These are phyloP conservation scores for Pipra filicauda DNA, from an alignment of 2,113 vertebrate genomes.

Conservation along the genomic window DNA sequence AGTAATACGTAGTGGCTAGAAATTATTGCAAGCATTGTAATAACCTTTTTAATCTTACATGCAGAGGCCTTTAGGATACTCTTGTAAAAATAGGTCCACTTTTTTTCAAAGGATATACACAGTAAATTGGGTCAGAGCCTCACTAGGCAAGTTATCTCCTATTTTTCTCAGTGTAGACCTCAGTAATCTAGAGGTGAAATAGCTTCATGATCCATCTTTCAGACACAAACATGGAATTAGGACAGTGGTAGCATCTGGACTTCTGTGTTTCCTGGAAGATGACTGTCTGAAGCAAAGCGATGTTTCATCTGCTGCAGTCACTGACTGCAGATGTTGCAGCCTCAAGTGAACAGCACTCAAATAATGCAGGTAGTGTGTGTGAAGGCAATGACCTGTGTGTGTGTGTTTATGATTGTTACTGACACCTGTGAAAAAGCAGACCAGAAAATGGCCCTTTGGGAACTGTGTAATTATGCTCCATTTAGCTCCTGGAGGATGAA, in stretches of 20 bases:
- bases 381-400: accelerated
- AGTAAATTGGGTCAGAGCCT: background rate
- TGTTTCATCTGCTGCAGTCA: background rate
- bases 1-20: background rate
- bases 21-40: background rate
- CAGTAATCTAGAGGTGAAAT: background rate
- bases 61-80: background rate
- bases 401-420: background rate
- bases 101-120: background rate
- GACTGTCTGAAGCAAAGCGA: background rate
- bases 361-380: background rate
- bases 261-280: background rate
- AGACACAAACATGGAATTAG: background rate
- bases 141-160: background rate
- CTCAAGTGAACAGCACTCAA: background rate
- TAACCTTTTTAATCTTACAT: background rate
- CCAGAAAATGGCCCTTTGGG: background rate
- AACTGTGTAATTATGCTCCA: background rate
- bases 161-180: background rate
- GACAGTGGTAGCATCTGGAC: background rate
- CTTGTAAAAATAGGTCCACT: background rate
- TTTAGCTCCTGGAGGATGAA: background rate
- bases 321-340: background rate
- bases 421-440: background rate
- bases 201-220: background rate